Base-by-base conservation (phyloP, 2,797 vertebrate genomes). In the Sebastes goodei region DNA sequence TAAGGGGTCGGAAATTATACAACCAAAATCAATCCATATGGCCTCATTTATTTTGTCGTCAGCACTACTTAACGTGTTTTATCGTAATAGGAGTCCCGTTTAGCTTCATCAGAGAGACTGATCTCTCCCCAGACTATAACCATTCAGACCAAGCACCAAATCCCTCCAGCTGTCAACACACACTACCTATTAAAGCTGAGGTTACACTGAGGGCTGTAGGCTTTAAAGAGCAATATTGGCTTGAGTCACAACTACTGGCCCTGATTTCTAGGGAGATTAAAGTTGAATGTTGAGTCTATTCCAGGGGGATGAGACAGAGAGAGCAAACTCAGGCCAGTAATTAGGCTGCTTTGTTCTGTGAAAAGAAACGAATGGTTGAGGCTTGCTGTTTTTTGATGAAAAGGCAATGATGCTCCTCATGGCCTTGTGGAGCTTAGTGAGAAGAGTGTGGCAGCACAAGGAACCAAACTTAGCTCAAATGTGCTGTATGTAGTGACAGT, bases 101-200 rank as follows among this genome's bases (percentile, higher is more conserved):
- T 65, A 55, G 78, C 69, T 81, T 63, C 72, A 86, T 89, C 79
- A 66, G 2, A 73, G 67, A 78, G 74, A 84, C 64, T 21, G 46
- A 82, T 83, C 21, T 65, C 49, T 85, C 78, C 77, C 57, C 70
- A 71, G 79, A 89, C 74, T 60, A 8, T 30, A 38, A 71, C 14
- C 46, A 7, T 59, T 68, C 76, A 62, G 57, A 74, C 69, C 33
- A 1, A 70, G 81, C 25, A 67, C 72, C 80, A 46, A 33, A 78
- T 73, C 80, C 75, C 52, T 80, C 73, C 80, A 85, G 80, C 84
- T 89, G 89, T 83, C 84, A 74, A 57, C 87, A 60, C 74, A 76
- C 78, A 33, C 53, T 21, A 4, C 27, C 77, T 79, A 65, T 85
- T 81, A 67, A 80, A 81, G 38, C 52, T 3, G 6, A 25, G 49